Base-by-base conservation (phyloP, 2,888 invertebrate species). In the Drosophila ochracea region DNA sequence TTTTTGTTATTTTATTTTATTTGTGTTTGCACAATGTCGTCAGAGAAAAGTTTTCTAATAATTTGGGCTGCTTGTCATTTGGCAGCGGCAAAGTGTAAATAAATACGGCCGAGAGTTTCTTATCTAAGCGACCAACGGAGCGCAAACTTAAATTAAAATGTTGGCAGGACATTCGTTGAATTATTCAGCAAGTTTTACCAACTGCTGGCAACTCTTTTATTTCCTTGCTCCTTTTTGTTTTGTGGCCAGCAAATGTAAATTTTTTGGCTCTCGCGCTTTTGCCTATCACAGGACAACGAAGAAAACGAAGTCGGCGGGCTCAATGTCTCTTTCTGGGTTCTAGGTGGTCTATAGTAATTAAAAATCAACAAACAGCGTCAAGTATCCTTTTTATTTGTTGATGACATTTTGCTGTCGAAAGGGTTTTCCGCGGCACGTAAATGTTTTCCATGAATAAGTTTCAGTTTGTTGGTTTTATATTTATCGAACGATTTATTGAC, bases 81-180 rank as follows among this genome's bases (percentile, higher is more conserved):
- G 81, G 83, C 65, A 71, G 47, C 67, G 68, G 72, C 74, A 88
- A 81, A 89, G 90, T 90, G 90, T 88, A 90, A 90, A 86, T 90
- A 90, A 86, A 86, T 85, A 73, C 59, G 72, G 69, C 68, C 65
- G 68, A 72, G 77, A 79, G 75, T 87, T 87, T 68, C 89, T 90
- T 90, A 87, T 90, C 87, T 87, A 63, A 80, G 69, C 80, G 76
- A 60, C 74, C 87, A 81, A 74, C 84, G 82, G 71, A 79, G 91
- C 88, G 88, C 87, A 90, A 90, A 91, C 84, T 91, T 91, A 91
- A 91, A 91, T 91, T 91, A 91, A 91, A 91, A 91, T 90, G 82
- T 84, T 81, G 82, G 76, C 83, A 89, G 91, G 83, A 84, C 87
- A 90, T 85, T 85, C 78, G 87, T 83, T 91, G 91, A 91, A 91